Base-by-base conservation (phyloP, 2,888 invertebrate genomes). In the Stictocephala bisonia region DNA sequence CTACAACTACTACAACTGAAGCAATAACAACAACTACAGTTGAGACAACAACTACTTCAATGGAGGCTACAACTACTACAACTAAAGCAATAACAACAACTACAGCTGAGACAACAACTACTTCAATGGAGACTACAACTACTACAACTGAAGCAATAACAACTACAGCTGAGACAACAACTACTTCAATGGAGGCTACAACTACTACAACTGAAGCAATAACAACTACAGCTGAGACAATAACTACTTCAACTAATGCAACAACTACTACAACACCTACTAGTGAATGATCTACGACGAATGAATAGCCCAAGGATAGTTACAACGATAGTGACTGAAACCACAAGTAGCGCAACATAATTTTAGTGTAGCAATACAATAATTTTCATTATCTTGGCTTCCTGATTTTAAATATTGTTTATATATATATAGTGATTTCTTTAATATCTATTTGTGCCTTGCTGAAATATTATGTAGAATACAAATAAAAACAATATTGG, bases 81-180 rank as follows among this genome's bases (percentile, higher is more conserved):
- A 51, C 69, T 18, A 40, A 31, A 53, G 18, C 69, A 18, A 60
- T 69, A 3, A 44, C 66, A 48, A 50, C 53, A 35, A 60, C 70
- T 41, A n/a, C 67, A 60, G 26, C 58, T 51, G 29, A n/a, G 11
- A 9, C 73, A 53, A 48, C 69, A 48, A 51, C 73, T 18, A 18
- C 66, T 50, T 51, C 48, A 29, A 41, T 51, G 44, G n/a, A 41
- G 35, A 13, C 73, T 67, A 41, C 74, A 60, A 58, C 66, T 24
- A 2, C 74, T 71, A 44, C 66, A 24, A 50, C 74, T 35, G 22
- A n/a, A 66, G 18, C 74, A 26, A 40, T 67, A 60, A 66, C 71
- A 68, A 50, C 68, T 31, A 26, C 31, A 66, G 2, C 67, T 11
- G 15, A 56, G 48, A 13, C 68, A 40, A 35, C 50, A 53, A 26